Conservation (phyloP, 2,888 invertebrate genomes). For the Orchestes rusci region DNA sequence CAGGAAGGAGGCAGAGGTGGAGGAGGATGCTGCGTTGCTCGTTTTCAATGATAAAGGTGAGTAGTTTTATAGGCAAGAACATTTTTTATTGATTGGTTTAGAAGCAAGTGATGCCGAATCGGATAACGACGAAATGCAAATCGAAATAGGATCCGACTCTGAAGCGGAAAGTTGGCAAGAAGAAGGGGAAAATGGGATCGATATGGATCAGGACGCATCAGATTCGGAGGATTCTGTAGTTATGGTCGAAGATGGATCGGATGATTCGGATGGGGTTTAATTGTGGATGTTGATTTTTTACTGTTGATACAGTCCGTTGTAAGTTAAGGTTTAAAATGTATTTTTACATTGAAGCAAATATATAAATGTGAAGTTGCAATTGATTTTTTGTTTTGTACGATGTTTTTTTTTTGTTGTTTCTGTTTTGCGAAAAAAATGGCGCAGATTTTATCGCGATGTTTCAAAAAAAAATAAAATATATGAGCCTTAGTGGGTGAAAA, state of each 20-base stretch:
- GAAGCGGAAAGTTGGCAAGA: conserved; percentile 39
- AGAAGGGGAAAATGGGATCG: conserved; percentile 31
- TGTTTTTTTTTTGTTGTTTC: no score
- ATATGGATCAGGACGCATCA: conserved; percentile 26
- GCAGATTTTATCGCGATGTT: no score
- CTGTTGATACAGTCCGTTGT: no score
- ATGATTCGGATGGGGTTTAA: conserved; percentile 11
- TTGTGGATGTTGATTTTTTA: conserved; percentile 1
- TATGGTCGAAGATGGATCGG: conserved; percentile 16
- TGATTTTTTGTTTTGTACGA: not conserved
- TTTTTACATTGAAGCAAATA: conserved; percentile 8
- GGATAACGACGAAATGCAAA: conserved; percentile 35
- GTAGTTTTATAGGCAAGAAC: not conserved
- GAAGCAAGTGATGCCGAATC: conserved; percentile 39
- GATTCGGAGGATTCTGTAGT: conserved; percentile 21
- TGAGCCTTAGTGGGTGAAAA: no score
- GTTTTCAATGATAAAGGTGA: conserved; percentile 52
- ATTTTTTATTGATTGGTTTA: conserved; percentile 12
- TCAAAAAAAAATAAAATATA: no score
- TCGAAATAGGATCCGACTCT: conserved; percentile 34
- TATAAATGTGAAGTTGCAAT: not conserved
- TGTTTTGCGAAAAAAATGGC: no score
- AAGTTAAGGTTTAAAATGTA: conserved; percentile 9
- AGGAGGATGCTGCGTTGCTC: conserved; percentile 44
- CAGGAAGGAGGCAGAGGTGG: conserved; percentile 31